Evolutionary conservation across 2,113 vertebrate species (phyloP), one percentile per base, ranked within the genome.

Genomic region (Maccullochella peelii): DNA sequence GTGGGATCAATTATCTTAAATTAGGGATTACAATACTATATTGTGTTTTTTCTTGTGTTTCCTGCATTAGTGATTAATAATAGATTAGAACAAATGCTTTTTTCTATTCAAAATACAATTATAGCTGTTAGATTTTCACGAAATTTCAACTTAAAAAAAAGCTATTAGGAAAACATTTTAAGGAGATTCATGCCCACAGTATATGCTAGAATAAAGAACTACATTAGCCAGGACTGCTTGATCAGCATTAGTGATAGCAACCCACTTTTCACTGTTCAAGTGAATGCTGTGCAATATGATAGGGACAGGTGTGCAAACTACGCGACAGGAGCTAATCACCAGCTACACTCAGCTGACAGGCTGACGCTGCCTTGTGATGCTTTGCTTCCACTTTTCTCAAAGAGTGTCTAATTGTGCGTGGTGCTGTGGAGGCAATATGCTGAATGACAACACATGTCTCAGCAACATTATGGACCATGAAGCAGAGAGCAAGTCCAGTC

Each of bases 271-370:
- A 33, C 38, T 50, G 50, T 62, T 73, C 10, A 52, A 25, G 81
- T 63, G 16, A 78, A 62, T 33, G 73, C 80, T 83, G 49, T 52
- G 75, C 67, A 70, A n/a, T 61, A 49, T 67, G 61, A 88, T 79
- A 36, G 47, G 72, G 69, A 84, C 75, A 72, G 44, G 80, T 90
- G 85, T 86, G 73, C 49, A 73, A 61, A 77, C 30, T 78, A 59
- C 54, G 42, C 58, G 27, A 27, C 65, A 50, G 68, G 52, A 77
- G 63, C 71, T 88, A 85, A 90, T 90, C 91, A 88, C 73, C 76
- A 78, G 47, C 72, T 63, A 57, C 62, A 47, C 66, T 79, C 40
- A 11, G 25, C 52, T 80, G 66, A 82, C 84, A 77, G 67, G 59
- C 80, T 66, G 80, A 65, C 3, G 10, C 82, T 58, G 54, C 77